phyloP scores from a whole-genome alignment of 2,888 invertebrate genomes.

The Lymantria dispar region DNA sequence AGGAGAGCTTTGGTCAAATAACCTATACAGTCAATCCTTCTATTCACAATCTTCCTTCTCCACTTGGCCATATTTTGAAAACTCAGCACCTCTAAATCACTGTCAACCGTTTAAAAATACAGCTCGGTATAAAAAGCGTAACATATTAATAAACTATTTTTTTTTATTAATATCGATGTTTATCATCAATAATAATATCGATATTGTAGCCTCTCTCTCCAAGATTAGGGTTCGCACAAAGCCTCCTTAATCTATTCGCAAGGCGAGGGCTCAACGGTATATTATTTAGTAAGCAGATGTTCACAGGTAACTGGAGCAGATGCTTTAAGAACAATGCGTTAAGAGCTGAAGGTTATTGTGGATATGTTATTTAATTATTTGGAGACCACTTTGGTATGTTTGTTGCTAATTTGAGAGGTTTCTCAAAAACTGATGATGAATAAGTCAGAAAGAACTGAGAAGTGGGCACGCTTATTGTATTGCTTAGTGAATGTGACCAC shows the following conservation, averaged over 20 bases:
- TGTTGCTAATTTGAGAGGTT: conserved; percentile 10
- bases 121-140: too few species aligned
- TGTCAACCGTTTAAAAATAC: too few species aligned
- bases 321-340: conserved; percentile 57
- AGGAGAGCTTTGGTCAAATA: too few species aligned
- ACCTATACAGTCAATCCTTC: too few species aligned
- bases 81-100: too few species aligned
- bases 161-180: too few species aligned
- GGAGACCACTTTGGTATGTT: conserved; percentile 21
- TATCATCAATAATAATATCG: conserved; percentile 2
- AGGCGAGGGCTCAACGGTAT: conserved; percentile 46
- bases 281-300: conserved; percentile 64
- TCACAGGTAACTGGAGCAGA: conserved; percentile 72
- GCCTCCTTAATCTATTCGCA: conserved; percentile 68
- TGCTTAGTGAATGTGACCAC: background rate
- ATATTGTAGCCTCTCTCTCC: conserved; percentile 40
- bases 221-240: conserved; percentile 65
- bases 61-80: too few species aligned
- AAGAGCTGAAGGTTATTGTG: conserved; percentile 45
- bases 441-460: background rate
- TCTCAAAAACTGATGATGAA: background rate
- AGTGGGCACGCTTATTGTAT: background rate
- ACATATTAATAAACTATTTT: too few species aligned
- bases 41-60: too few species aligned
- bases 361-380: conserved; percentile 68